phyloP scores from a whole-genome alignment of 2,888 invertebrate genomes.

The Drosophila dives region DNA sequence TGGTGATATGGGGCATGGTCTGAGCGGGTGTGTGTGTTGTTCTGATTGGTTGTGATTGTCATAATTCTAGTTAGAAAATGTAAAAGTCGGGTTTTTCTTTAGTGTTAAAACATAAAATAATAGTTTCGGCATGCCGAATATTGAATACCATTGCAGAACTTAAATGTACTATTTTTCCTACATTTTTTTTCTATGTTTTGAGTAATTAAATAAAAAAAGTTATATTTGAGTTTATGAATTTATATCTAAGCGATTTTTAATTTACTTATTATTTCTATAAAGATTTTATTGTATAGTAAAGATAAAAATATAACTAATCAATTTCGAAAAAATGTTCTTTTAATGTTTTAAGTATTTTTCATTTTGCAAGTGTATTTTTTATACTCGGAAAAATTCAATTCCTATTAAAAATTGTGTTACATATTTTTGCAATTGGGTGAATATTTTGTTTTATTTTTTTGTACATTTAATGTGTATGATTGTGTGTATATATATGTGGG shows the following conservation, averaged over 20 bases:
- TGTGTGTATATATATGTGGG: conserved; percentile 4
- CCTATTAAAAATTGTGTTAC: not conserved
- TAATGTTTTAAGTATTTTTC: not conserved
- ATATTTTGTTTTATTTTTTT: not conserved
- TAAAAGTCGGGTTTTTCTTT: not conserved
- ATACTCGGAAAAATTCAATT: not conserved
- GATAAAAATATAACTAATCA: not conserved
- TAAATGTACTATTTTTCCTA: not conserved
- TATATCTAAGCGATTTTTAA: not conserved
- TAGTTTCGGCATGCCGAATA: conserved; percentile 22
- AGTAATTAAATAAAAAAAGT: not conserved
- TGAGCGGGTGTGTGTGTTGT: not conserved
- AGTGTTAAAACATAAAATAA: conserved; percentile 2
- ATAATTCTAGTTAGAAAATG: conserved; percentile 9
- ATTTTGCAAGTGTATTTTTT: conserved; percentile 13
- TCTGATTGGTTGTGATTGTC: not conserved
- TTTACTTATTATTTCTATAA: not conserved
- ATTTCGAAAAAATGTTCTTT: not conserved
- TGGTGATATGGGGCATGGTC: not conserved
- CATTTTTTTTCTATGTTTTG: not conserved
- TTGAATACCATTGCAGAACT: conserved; percentile 22
- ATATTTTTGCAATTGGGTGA: conserved; percentile 1
- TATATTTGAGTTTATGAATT: not conserved
- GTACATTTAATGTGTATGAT: conserved; percentile 1
- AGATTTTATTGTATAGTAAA: not conserved